Percentiles rank a stretch among this genome's conserved stretches.
Evolutionary conservation across 2,888 invertebrate genomes (phyloP).

Genomic region (Autographa gamma): DNA sequence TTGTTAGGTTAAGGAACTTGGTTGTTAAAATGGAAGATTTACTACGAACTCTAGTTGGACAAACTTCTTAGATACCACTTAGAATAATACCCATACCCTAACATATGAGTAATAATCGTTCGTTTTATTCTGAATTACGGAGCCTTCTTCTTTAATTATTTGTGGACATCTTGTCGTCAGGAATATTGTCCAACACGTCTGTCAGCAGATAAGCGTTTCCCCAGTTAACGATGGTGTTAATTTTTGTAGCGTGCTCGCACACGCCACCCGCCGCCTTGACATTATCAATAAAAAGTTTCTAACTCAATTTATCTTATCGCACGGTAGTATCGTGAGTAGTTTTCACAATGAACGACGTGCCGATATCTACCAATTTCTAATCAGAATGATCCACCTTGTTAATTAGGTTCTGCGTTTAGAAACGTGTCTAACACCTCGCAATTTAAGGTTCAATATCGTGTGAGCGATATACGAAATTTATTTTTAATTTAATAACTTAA

Average conservation of each 20-base stretch:
- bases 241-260: slow-evolving; percentile 62
- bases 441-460: slow-evolving; percentile 69
- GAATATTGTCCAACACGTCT: slow-evolving; percentile 49
- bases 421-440: slow-evolving; percentile 57
- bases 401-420: slow-evolving; percentile 72
- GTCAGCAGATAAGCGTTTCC: slow-evolving; percentile 46
- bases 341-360: slow-evolving; percentile 88
- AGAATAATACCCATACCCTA: not conserved
- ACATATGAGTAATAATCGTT: not conserved
- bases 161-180: slow-evolving; percentile 36
- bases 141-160: slow-evolving; percentile 11
- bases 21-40: slow-evolving; percentile 1
- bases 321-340: slow-evolving; percentile 86
- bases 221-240: slow-evolving; percentile 58
- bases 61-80: not conserved
- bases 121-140: slow-evolving; percentile 15
- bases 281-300: slow-evolving; percentile 85
- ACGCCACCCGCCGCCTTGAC: slow-evolving; percentile 75
- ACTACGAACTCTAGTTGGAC: not conserved
- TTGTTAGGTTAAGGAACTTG: not conserved
- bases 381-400: slow-evolving; percentile 87
- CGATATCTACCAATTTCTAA: slow-evolving; percentile 88
- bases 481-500: slow-evolving; percentile 89
- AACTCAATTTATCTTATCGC: slow-evolving; percentile 87
- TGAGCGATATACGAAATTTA: slow-evolving; percentile 65